Base-by-base conservation (phyloP, 1,140 invertebrate species). In the Dendrolimus punctatus region DNA sequence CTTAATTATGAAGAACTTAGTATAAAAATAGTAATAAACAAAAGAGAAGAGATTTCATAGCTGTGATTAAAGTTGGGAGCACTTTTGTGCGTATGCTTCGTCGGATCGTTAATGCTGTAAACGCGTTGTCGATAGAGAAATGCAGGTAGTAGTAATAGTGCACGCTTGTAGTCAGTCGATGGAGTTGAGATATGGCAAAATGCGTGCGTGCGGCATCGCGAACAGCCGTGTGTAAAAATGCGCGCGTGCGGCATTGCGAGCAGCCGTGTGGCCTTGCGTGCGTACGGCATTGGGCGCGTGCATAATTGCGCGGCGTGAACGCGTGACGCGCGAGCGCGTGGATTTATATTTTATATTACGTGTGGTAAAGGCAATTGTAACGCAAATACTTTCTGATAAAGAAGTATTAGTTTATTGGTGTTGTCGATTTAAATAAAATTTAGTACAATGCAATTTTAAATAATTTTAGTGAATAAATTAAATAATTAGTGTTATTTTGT, bases 71-170 rank as follows among this genome's bases (percentile, higher is more conserved):
- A 59, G 68, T 71, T 62, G 58, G 73, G 58, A 60, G 53, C 55
- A 80, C 77, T 85, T 78, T 86, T 83, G 79, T 83, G 81, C 83
- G 81, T 74, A 63, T 56, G 72, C 67, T 74, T 68, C 60, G 73
- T 75, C 69, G 68, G 71, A 38, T 44, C 37, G 36, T 6, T 7
- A 45, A 48, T 40, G 61, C 37, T 39, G 57, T 53, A 43, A 42
- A 49, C 49, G 50, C 49, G 46, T 46, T 53, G 50, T 49, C 46
- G 57, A 55, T 46, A 9, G 41, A 53, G 57, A 9, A 55, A 53
- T 48, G 62, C 62, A 62, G 60, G 53, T 55, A 58, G 68, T 64
- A 60, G 61, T 58, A 7, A 51, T 71, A 73, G 68, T 49, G 61
- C 60, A 64, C 64, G 63, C 68, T 64, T 73, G n/a, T 64, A 60